A percentile compares a stretch with the other conserved stretches of the same genome.
These are phyloP conservation scores for Chondrilla cf. caribensis DNA, from an alignment of 37 sponge, comb jelly and placozoan species.

Conservation along the genomic window DNA sequence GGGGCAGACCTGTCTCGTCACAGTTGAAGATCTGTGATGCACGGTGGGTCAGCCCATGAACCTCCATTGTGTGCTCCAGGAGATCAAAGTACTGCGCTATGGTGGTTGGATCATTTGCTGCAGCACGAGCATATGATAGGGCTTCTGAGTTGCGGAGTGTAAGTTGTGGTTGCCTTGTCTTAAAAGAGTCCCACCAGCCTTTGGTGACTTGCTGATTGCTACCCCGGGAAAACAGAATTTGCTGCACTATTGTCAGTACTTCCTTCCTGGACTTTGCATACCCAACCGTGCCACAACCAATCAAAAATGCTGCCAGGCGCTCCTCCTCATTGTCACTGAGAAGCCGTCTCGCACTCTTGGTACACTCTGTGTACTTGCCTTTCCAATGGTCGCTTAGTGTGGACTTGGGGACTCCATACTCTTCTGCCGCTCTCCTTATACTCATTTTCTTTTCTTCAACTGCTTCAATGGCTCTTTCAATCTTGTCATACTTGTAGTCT, in stretches of 20 bases:
- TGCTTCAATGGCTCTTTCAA: background rate
- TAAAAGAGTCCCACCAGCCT: constrained; percentile 21
- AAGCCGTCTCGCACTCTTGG: background rate
- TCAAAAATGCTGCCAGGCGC: constrained; percentile 12
- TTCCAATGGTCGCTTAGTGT: background rate
- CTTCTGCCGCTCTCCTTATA: constrained; percentile 8
- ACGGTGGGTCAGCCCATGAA: constrained; percentile 5
- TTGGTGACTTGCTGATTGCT: background rate
- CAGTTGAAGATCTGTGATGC: constrained; percentile 10
- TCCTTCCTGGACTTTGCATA: constrained; percentile 24
- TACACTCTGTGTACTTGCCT: background rate
- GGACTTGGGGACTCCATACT: constrained; percentile 25
- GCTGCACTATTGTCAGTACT: constrained; percentile 22
- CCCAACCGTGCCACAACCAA: constrained; percentile 21
- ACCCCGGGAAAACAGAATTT: constrained; percentile 8
- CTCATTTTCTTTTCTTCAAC: background rate
- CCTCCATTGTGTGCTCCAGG: background rate
- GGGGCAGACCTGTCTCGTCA: constrained; percentile 27
- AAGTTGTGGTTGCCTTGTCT: background rate
- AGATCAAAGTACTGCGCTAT: constrained; percentile 2
- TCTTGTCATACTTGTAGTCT: background rate
- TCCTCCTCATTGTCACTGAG: constrained; percentile 16
- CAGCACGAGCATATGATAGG: background rate
- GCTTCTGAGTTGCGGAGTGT: background rate
- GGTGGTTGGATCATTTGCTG: background rate